A percentile compares a stretch with the other conserved stretches of the same genome.
These are phyloP conservation scores for Spinibarbus caldwelli DNA, from an alignment of 2,797 vertebrate genomes.

Conservation along the genomic window DNA sequence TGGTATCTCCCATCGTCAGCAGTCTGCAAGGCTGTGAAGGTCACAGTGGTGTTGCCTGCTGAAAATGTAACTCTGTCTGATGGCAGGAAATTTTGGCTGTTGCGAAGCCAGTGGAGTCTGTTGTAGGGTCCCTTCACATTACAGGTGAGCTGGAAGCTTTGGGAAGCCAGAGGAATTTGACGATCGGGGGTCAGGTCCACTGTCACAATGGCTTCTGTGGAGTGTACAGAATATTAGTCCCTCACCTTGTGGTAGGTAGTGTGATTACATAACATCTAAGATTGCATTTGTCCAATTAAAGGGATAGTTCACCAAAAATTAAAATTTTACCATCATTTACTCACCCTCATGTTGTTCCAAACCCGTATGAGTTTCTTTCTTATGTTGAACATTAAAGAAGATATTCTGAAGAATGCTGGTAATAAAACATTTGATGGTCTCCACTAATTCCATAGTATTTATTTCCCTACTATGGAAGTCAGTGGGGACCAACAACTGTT, in stretches of 20 bases:
- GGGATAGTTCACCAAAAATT: too few relatives aligned
- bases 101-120: slow-evolving; percentile 68
- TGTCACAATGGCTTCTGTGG: slow-evolving; percentile 64
- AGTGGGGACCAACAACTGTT: too few relatives aligned
- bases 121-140: slow-evolving; percentile 64
- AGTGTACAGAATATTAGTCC: slow-evolving; percentile 32
- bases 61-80: not conserved
- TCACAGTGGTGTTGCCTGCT: slow-evolving; percentile 53
- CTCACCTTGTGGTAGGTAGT: not conserved
- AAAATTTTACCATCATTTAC: too few relatives aligned
- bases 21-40: slow-evolving; percentile 64
- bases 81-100: slow-evolving; percentile 40
- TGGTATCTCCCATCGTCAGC: slow-evolving; percentile 64
- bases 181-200: slow-evolving; percentile 60
- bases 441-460: too few relatives aligned
- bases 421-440: too few relatives aligned
- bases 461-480: too few relatives aligned
- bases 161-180: slow-evolving; percentile 58
- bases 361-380: too few relatives aligned
- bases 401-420: too few relatives aligned
- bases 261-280: too few relatives aligned
- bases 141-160: slow-evolving; percentile 71
- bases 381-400: too few relatives aligned
- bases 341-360: too few relatives aligned
- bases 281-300: too few relatives aligned